Evolutionary conservation across 2,113 vertebrate genomes (phyloP).

Genomic region (Cottus gobio): DNA sequence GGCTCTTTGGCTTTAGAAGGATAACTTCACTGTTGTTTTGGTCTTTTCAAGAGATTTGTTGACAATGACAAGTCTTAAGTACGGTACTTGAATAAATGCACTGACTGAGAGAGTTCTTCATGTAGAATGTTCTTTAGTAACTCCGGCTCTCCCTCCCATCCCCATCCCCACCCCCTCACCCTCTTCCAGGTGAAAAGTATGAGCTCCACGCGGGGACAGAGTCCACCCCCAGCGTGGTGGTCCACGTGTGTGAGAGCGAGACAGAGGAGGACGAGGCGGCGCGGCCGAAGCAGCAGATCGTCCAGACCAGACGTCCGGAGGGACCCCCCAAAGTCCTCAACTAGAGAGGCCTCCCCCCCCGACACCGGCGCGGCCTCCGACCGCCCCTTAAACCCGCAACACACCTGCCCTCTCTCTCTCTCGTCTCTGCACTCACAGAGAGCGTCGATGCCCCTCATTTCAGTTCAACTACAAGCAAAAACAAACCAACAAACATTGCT

Average conservation of each 20-base stretch:
- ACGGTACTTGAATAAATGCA: not conserved
- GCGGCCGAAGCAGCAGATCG: conserved; percentile 92
- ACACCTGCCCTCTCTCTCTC: conserved; percentile 79
- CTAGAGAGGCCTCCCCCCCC: conserved; percentile 68
- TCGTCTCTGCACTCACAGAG: conserved; percentile 81
- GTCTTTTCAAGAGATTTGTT: not conserved
- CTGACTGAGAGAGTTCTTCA: not conserved
- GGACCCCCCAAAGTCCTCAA: conserved; percentile 82
- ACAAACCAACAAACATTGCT: conserved; percentile 75
- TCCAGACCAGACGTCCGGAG: conserved; percentile 93
- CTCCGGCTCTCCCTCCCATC: not conserved
- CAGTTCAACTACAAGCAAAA: conserved; percentile 79
- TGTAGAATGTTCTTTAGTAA: not conserved
- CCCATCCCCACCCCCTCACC: not conserved
- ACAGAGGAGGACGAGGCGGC: conserved; percentile 90
- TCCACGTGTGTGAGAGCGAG: conserved; percentile 96
- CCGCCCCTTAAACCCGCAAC: conserved; percentile 70
- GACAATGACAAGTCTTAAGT: not conserved
- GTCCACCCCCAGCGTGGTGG: conserved; percentile 96
- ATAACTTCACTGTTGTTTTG: not conserved
- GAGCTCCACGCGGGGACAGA: conserved; percentile 97
- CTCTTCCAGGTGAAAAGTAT: conserved; percentile 91
- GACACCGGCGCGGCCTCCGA: conserved; percentile 51
- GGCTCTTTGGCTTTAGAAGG: not conserved
- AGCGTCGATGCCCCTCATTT: conserved; percentile 83